Percentiles rank a stretch among this genome's conserved stretches.
These are phyloP conservation scores for Plecturocebus donacophilus DNA, from an alignment of 2,113 vertebrate species.

Conservation along the genomic window DNA sequence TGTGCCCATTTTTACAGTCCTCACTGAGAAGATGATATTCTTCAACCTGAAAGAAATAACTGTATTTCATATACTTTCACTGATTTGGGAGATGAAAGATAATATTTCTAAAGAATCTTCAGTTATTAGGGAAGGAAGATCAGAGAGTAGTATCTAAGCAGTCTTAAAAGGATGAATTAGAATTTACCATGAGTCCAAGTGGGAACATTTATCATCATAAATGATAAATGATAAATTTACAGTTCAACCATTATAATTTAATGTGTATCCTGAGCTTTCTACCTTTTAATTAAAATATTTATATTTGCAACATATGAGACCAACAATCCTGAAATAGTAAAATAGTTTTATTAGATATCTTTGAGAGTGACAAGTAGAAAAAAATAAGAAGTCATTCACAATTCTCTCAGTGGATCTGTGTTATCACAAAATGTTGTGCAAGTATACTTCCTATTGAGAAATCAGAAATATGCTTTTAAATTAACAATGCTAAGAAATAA, in stretches of 20 bases:
- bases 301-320: neutral
- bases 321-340: neutral
- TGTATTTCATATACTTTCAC: neutral
- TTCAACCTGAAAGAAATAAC: neutral
- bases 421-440: neutral
- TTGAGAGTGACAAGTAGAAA: neutral
- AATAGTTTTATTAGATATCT: neutral
- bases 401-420: neutral
- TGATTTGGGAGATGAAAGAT: neutral
- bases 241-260: neutral
- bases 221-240: neutral
- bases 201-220: slow-evolving; percentile 9
- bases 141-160: neutral
- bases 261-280: slow-evolving; percentile 3
- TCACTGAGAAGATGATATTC: neutral
- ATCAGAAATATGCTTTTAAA: slow-evolving; percentile 19
- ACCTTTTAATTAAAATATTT: slow-evolving; percentile 37
- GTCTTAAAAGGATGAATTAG: neutral
- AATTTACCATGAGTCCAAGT: neutral
- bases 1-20: neutral
- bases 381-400: neutral
- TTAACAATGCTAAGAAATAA: neutral
- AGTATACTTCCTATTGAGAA: neutral
- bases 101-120: neutral
- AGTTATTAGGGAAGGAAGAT: neutral